phyloP scores from a whole-genome alignment of 30 jellyfish, hydroid and myxozoan genomes.

The Calvadosia cruxmelitensis region DNA sequence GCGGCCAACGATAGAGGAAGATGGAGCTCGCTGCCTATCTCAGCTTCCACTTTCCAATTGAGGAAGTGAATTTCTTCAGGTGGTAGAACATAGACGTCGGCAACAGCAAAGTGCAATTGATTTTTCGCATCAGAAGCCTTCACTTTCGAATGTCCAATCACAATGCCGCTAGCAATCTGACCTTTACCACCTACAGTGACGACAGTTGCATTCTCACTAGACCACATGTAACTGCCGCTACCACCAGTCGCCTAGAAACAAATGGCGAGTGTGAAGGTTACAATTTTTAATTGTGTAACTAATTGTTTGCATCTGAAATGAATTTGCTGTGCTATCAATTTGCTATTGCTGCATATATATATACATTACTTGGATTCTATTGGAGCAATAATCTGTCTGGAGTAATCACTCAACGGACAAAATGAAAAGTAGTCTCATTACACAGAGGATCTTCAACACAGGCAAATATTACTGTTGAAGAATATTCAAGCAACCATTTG shows the following conservation, averaged over 20 bases:
- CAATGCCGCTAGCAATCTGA: slow-evolving; percentile 36
- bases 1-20: slow-evolving; percentile 71
- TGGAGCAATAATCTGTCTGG: too few species aligned
- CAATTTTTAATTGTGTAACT: too few species aligned
- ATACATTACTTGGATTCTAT: too few species aligned
- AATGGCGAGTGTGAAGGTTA: too few species aligned
- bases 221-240: slow-evolving; percentile 78
- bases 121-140: slow-evolving; percentile 66
- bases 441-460: too few species aligned
- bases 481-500: too few species aligned
- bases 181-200: slow-evolving; percentile 72
- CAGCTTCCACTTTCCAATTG: slow-evolving; percentile 65
- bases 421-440: too few species aligned
- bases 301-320: too few species aligned
- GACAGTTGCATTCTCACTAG: slow-evolving; percentile 26
- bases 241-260: slow-evolving; percentile 98
- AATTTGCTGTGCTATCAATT: too few species aligned
- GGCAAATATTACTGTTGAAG: too few species aligned
- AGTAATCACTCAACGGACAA: too few species aligned
- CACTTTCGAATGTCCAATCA: slow-evolving; percentile 38
- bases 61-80: slow-evolving; percentile 70
- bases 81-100: slow-evolving; percentile 52
- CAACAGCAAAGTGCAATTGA: slow-evolving; percentile 37
- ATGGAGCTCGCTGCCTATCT: slow-evolving; percentile 46
- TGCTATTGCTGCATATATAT: too few species aligned